Conservation (phyloP, 1,140 invertebrate species). For the Fopius arisanus region DNA sequence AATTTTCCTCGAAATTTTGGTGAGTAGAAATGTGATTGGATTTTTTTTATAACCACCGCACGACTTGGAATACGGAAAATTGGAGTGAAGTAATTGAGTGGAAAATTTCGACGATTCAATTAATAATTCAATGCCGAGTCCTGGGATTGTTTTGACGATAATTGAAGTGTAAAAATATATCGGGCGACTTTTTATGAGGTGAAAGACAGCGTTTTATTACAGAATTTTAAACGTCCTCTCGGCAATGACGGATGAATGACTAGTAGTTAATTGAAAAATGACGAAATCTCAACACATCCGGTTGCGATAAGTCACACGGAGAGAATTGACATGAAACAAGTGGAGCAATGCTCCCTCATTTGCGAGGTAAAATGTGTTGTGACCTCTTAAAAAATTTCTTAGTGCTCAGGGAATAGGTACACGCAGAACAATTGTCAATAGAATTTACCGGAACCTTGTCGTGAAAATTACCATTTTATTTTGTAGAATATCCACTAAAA, state of each 20-base stretch:
- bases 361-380: no score
- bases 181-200: background rate
- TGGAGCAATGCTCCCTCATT: no score
- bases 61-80: background rate
- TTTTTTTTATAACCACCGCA: background rate
- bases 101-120: background rate
- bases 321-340: background rate
- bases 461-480: no score
- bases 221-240: background rate
- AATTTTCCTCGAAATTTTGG: background rate
- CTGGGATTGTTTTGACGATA: background rate
- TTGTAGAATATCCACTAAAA: no score
- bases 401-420: no score
- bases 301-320: background rate
- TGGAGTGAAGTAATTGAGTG: background rate
- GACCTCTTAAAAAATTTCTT: no score
- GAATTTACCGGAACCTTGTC: no score
- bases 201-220: background rate
- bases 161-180: background rate
- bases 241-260: background rate
- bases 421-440: no score
- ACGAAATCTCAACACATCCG: background rate
- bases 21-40: background rate
- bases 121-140: background rate
- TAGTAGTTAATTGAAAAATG: background rate